phyloP scores from a whole-genome alignment of 2,888 invertebrate species.

The Netelia fuscicornis region DNA sequence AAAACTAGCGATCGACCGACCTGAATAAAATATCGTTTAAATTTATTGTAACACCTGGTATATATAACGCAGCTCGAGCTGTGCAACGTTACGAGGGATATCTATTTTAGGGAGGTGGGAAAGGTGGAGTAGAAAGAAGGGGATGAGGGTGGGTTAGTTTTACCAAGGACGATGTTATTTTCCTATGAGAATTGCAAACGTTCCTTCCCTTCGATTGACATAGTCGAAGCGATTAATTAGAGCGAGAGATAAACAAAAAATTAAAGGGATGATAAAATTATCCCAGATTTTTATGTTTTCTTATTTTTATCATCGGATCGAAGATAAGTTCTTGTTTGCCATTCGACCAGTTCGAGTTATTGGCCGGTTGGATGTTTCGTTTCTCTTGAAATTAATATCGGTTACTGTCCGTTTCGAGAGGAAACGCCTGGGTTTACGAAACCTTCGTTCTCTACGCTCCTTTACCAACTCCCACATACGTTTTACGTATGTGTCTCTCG shows the following conservation, averaged over 20 bases:
- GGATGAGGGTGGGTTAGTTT: constrained; percentile 5
- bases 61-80: constrained; percentile 75
- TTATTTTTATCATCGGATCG: too few relatives aligned
- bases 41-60: constrained; percentile 84
- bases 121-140: too few relatives aligned
- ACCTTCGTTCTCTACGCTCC: constrained; percentile 30
- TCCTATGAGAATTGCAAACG: background rate
- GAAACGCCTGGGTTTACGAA: constrained; percentile 12
- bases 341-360: constrained; percentile 19
- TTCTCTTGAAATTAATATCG: constrained; percentile 73
- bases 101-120: constrained; percentile 14
- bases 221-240: background rate
- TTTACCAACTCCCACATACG: constrained; percentile 16
- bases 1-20: constrained; percentile 84
- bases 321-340: background rate
- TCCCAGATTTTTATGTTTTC: too few relatives aligned
- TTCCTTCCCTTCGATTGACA: too few relatives aligned
- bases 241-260: background rate
- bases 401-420: constrained; percentile 43
- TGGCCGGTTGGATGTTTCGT: background rate
- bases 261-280: too few relatives aligned
- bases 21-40: constrained; percentile 84
- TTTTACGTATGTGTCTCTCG: constrained; percentile 43
- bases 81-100: constrained; percentile 13
- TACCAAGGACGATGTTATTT: background rate